Conservation (phyloP, 2,888 invertebrate genomes). For the Hedya salicella region DNA sequence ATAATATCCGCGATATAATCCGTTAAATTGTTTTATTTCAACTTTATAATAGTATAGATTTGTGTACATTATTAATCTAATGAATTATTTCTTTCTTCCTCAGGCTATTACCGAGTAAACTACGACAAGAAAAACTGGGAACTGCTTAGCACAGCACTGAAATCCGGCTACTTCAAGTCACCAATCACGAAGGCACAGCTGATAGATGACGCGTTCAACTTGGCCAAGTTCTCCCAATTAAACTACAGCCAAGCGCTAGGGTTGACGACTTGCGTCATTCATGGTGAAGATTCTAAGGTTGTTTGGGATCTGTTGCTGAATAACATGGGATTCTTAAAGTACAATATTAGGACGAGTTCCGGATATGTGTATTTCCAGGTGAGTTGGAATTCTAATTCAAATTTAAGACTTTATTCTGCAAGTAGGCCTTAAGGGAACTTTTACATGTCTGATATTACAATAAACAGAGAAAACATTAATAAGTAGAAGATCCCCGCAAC, state of each 20-base stretch:
- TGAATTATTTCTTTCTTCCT: neutral
- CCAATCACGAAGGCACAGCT: conserved; percentile 88
- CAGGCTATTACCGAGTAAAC: conserved; percentile 87
- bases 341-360: conserved; percentile 77
- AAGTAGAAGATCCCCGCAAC: no score
- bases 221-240: conserved; percentile 85
- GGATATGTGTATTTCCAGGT: conserved; percentile 82
- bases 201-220: conserved; percentile 89
- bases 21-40: no score
- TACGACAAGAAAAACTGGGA: conserved; percentile 86
- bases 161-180: conserved; percentile 81
- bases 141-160: conserved; percentile 76
- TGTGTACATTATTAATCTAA: neutral
- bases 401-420: no score
- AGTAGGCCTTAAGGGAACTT: no score
- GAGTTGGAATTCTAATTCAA: conserved; percentile 20
- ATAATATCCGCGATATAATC: no score
- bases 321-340: conserved; percentile 81
- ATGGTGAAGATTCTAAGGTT: conserved; percentile 86
- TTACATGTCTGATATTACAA: no score
- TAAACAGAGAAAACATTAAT: no score
- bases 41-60: no score
- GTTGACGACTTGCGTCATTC: conserved; percentile 85
- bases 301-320: conserved; percentile 88
- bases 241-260: conserved; percentile 86